Evolutionary conservation across 2,113 vertebrate genomes (phyloP).

Genomic region (Chlorocebus sabaeus): DNA sequence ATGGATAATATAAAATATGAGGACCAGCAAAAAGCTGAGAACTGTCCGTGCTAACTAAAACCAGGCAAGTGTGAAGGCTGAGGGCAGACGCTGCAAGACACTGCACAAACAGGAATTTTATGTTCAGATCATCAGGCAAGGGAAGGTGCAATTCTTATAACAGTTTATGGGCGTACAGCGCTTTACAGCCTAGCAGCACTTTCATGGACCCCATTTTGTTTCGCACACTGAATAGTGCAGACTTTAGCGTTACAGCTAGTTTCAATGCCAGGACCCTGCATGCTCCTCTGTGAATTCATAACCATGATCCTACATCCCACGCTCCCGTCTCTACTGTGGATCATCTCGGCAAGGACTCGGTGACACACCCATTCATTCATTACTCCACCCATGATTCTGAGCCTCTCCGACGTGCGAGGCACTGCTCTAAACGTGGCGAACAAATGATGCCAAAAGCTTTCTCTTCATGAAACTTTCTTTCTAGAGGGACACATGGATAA

Average conservation of each 20-base stretch:
- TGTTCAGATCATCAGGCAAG: not conserved
- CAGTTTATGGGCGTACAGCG: no score
- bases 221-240: not conserved
- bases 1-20: not conserved
- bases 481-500: not conserved
- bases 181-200: accelerated
- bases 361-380: not conserved
- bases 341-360: not conserved
- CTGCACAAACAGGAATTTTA: not conserved
- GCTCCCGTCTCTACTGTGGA: not conserved
- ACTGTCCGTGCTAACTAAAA: not conserved
- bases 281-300: not conserved
- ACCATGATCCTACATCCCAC: no score
- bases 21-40: not conserved
- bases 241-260: not conserved
- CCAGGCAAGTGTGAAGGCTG: no score
- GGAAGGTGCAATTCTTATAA: no score
- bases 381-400: not conserved
- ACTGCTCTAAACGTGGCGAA: not conserved
- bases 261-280: accelerated
- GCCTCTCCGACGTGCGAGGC: not conserved
- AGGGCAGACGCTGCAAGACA: not conserved
- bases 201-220: not conserved
- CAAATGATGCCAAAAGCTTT: not conserved
- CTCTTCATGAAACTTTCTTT: not conserved